These are phyloP conservation scores for Orius insidiosus DNA, from an alignment of 1,140 invertebrate species.

Conservation along the genomic window DNA sequence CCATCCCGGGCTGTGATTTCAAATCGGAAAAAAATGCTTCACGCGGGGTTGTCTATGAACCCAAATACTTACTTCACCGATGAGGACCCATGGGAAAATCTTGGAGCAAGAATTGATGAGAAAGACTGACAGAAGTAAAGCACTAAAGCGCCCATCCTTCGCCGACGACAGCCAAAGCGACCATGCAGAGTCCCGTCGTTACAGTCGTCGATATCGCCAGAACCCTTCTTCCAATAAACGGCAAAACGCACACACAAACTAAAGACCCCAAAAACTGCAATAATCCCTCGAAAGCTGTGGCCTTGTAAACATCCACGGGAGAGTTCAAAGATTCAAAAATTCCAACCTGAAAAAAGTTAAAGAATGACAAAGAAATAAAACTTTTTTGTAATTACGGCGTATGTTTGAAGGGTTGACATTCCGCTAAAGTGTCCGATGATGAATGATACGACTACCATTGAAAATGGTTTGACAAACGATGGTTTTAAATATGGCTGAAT, in stretches of 20 bases:
- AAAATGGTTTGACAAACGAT: conserved; percentile 41
- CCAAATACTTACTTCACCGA: conserved; percentile 38
- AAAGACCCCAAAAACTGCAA: conserved; percentile 41
- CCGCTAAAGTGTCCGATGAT: conserved; percentile 51
- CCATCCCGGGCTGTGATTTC: no score
- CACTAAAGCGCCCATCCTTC: conserved; percentile 27
- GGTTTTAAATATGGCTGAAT: conserved; percentile 18
- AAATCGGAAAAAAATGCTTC: no score
- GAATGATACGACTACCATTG: conserved; percentile 40
- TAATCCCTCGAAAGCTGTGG: conserved; percentile 37
- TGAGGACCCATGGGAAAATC: conserved; percentile 53
- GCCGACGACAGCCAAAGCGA: conserved; percentile 24
- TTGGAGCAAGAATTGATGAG: conserved; percentile 47
- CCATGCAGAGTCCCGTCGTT: conserved; percentile 38
- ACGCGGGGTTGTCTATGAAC: no score
- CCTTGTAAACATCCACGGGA: conserved; percentile 48
- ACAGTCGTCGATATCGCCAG: conserved; percentile 42
- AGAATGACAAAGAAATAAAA: neutral
- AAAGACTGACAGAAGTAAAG: conserved; percentile 45
- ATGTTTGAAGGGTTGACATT: conserved; percentile 46
- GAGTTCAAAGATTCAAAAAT: conserved; percentile 40
- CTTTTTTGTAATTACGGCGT: conserved; percentile 46
- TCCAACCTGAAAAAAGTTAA: conserved; percentile 1
- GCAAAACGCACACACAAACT: conserved; percentile 40
- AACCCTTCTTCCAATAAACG: conserved; percentile 45